Conservation (phyloP, 2,888 invertebrate species). For the Lithophane socia region DNA sequence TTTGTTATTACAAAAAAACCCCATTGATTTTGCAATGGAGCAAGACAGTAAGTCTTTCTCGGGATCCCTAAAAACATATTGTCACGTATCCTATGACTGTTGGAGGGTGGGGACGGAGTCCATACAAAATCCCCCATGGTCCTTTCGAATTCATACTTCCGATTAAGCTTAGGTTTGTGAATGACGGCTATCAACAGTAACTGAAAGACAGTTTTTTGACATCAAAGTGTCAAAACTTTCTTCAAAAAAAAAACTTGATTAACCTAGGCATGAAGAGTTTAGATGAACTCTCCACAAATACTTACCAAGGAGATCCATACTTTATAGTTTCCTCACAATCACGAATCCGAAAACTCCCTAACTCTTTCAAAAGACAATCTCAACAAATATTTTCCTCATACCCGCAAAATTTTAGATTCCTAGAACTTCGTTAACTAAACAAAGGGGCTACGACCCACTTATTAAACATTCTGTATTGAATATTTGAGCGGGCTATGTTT, state of each 20-base stretch:
- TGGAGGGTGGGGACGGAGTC: no score
- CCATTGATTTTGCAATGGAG: no score
- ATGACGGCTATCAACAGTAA: not conserved
- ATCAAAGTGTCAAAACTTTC: not conserved
- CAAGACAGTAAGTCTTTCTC: no score
- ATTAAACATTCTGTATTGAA: slow-evolving; percentile 62
- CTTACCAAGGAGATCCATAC: not conserved
- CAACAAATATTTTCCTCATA: slow-evolving; percentile 51
- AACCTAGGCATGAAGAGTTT: no score
- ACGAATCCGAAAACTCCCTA: not conserved
- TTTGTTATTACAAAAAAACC: no score
- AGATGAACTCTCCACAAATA: not conserved
- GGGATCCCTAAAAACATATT: no score
- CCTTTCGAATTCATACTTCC: not conserved
- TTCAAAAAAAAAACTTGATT: not conserved
- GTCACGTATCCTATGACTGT: no score
- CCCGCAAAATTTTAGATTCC: slow-evolving; percentile 56
- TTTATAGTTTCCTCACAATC: slow-evolving; percentile 20
- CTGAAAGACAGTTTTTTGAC: no score
- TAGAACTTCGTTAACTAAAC: slow-evolving; percentile 62
- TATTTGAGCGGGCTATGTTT: slow-evolving; percentile 58
- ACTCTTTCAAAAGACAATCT: slow-evolving; percentile 36
- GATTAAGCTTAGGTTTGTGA: not conserved
- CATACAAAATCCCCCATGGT: no score
- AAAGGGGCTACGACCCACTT: slow-evolving; percentile 64